phyloP scores from a whole-genome alignment of 2,113 vertebrate species.

The Atractosteus spatula region DNA sequence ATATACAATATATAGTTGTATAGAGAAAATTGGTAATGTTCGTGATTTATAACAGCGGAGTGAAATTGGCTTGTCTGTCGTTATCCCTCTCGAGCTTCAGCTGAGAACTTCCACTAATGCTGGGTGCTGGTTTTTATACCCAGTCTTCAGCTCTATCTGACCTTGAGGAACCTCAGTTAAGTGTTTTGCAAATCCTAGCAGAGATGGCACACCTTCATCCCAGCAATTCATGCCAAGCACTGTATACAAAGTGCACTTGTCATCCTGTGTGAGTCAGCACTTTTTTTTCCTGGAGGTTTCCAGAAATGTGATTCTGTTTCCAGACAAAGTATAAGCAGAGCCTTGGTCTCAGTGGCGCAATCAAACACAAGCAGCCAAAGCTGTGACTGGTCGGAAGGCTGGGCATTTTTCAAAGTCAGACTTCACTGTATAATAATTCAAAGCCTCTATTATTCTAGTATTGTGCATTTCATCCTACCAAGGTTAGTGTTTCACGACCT shows the following conservation, averaged over 20 bases:
- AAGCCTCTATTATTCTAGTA: too few species aligned
- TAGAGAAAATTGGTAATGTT: too few species aligned
- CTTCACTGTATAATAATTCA: not conserved
- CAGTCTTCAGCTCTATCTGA: not conserved
- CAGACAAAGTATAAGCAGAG: slow-evolving; percentile 2
- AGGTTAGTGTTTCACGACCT: too few species aligned
- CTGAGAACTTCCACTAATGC: too few species aligned
- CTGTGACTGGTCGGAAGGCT: not conserved
- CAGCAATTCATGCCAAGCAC: not conserved
- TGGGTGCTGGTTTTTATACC: too few species aligned
- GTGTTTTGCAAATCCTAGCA: not conserved
- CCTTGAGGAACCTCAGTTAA: not conserved
- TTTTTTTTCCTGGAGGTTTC: not conserved
- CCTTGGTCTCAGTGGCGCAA: not conserved
- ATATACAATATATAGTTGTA: too few species aligned
- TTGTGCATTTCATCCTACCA: too few species aligned
- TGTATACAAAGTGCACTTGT: not conserved
- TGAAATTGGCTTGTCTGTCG: too few species aligned
- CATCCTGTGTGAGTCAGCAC: not conserved
- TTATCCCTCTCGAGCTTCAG: too few species aligned
- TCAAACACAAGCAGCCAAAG: not conserved
- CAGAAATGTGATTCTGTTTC: not conserved
- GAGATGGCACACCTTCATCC: not conserved
- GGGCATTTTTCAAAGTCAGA: not conserved
- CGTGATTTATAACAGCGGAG: too few species aligned